Evolutionary conservation across 2,888 invertebrate species (phyloP), one percentile per base, ranked within the genome.

Genomic region (Hirtodrosophila cameraria): DNA sequence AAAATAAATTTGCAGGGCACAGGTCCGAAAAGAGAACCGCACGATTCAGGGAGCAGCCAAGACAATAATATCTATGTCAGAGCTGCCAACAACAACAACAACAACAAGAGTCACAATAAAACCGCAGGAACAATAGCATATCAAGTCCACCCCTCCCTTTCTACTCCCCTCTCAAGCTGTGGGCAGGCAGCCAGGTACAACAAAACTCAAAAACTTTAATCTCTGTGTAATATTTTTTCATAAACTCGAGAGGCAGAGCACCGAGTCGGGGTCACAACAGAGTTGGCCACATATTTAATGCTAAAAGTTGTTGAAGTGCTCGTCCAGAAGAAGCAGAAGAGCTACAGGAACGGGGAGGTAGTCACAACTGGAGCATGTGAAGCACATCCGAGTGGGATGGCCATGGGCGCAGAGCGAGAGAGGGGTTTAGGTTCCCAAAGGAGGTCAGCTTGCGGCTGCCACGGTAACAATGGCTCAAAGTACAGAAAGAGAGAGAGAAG

Each of bases 1-100:
- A 43, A 70, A 54, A 68, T 59, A 59, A 59, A 71, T 59, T 43
- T 59, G 45, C 46, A 68, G 71, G 54, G 49, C 74, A 71, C 15
- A 64, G 74, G 74, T 71, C 35, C 33, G n/a, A n/a, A 76, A 54
- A 45, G 52, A 58, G 48, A 60, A 53, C 60, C 64, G 38, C 74
- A 73, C 69, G 74, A 76, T 80, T 69, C 70, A 71, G 33, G 31
- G 42, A 66, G 35, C 39, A 63, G 68, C 52, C 68, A 85, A 85
- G 80, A 80, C 80, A 80, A 80, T 84, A 84, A 84, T 78, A 80
- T 80, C 80, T 80, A 63, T 80, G 79, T 84, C 85, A 73, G 70
- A 57, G 62, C 62, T 62, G 73, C 41, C 69, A 55, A 31, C 77
- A 50, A 27, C 43, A 55, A 15, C 42, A 64, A 5, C 33, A 39